phyloP scores from a whole-genome alignment of 2,888 invertebrate species.

The Scaptodrosophila latifasciaeformis region DNA sequence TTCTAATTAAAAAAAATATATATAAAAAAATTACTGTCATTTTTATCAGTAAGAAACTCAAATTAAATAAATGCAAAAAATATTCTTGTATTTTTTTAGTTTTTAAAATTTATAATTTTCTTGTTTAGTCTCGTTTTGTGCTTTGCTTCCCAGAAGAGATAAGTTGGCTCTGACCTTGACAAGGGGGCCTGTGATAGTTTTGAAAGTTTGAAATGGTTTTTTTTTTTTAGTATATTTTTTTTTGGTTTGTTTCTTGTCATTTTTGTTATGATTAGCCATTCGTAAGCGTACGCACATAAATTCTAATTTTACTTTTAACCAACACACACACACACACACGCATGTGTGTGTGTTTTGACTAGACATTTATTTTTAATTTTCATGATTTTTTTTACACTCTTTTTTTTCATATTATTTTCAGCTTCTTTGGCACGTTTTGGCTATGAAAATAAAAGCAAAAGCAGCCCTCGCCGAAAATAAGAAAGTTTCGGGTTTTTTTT shows the following conservation, averaged over 20 bases:
- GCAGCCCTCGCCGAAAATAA: slow-evolving; percentile 15
- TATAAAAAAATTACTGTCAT: too few relatives aligned
- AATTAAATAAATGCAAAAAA: too few relatives aligned
- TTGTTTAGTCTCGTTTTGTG: too few relatives aligned
- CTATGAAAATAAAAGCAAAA: slow-evolving; percentile 37
- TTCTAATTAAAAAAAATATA: too few relatives aligned
- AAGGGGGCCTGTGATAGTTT: slow-evolving; percentile 16
- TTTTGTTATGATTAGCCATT: slow-evolving; percentile 65
- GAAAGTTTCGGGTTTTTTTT: slow-evolving; percentile 41
- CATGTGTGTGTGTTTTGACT: slow-evolving; percentile 11
- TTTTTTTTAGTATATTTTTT: background rate
- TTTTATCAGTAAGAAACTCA: too few relatives aligned
- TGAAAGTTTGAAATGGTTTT: too few relatives aligned
- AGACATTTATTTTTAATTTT: slow-evolving; percentile 41
- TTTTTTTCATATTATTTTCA: slow-evolving; percentile 16
- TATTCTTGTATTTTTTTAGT: too few relatives aligned
- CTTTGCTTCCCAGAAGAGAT: background rate
- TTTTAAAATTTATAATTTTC: too few relatives aligned
- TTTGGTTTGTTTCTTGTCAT: slow-evolving; percentile 16
- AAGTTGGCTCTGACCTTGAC: slow-evolving; percentile 42
- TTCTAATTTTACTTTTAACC: slow-evolving; percentile 66
- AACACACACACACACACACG: slow-evolving; percentile 43
- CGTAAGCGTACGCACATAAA: slow-evolving; percentile 60
- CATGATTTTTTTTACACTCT: slow-evolving; percentile 25
- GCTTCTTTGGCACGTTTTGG: slow-evolving; percentile 40